These are phyloP conservation scores for Drosophila suzukii DNA, from an alignment of 1,140 invertebrate genomes.

Conservation along the genomic window DNA sequence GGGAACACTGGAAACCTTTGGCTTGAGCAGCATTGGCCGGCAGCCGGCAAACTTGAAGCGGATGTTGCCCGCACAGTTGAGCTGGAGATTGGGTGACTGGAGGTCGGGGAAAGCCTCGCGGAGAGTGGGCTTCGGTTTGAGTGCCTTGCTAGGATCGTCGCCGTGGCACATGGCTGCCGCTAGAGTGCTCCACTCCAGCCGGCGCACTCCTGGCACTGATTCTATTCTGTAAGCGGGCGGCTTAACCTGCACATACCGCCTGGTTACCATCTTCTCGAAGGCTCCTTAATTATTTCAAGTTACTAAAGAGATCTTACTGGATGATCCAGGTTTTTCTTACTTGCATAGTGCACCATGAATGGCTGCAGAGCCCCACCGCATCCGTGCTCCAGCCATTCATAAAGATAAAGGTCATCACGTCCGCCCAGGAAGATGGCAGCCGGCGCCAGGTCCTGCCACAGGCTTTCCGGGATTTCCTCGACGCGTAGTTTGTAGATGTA, in stretches of 20 bases:
- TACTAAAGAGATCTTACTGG: neutral
- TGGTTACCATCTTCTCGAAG: slow-evolving; percentile 48
- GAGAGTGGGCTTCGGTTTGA: slow-evolving; percentile 70
- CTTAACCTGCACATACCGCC: slow-evolving; percentile 33
- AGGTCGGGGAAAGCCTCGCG: slow-evolving; percentile 69
- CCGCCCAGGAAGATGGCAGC: slow-evolving; percentile 71
- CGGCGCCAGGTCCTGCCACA: slow-evolving; percentile 67
- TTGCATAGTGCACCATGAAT: slow-evolving; percentile 68
- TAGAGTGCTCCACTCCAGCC: slow-evolving; percentile 74
- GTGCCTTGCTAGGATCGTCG: slow-evolving; percentile 75
- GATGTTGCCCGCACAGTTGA: slow-evolving; percentile 72
- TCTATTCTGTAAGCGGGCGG: slow-evolving; percentile 53
- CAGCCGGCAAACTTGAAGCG: slow-evolving; percentile 82
- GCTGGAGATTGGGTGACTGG: slow-evolving; percentile 62
- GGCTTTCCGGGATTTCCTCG: slow-evolving; percentile 57
- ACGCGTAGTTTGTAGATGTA: slow-evolving; percentile 74
- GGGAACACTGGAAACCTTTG: slow-evolving; percentile 34
- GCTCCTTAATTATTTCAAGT: slow-evolving; percentile 18
- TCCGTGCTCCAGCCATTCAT: slow-evolving; percentile 78
- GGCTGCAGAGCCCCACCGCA: slow-evolving; percentile 76
- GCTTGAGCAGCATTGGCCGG: slow-evolving; percentile 71
- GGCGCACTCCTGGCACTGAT: slow-evolving; percentile 70
- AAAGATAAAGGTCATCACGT: slow-evolving; percentile 75
- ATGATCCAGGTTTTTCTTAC: slow-evolving; percentile 13
- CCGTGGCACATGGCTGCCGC: slow-evolving; percentile 83